These are phyloP conservation scores for Grus americana DNA, from an alignment of 2,113 vertebrate genomes.

Conservation along the genomic window DNA sequence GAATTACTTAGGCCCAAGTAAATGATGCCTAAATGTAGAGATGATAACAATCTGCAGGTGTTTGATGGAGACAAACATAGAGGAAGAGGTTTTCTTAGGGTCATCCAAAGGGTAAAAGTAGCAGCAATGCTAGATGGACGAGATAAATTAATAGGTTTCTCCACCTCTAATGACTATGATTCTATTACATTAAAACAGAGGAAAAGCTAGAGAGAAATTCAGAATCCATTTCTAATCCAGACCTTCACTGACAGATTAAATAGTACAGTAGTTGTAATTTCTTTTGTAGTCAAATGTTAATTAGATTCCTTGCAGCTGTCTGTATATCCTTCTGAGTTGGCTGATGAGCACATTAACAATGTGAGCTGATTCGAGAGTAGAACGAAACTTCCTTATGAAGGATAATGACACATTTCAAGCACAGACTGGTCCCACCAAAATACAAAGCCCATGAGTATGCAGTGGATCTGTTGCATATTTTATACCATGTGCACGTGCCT, in stretches of 20 bases:
- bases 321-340: slow-evolving; percentile 23
- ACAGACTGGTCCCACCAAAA: not conserved
- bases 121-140: not conserved
- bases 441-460: not conserved
- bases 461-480: not conserved
- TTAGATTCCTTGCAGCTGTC: slow-evolving; percentile 48
- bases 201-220: slow-evolving; percentile 9
- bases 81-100: not conserved
- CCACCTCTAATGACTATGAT: not conserved
- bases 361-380: slow-evolving; percentile 33
- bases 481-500: not conserved
- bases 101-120: slow-evolving; percentile 23
- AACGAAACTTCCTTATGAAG: not conserved
- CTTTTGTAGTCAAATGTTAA: slow-evolving; percentile 58
- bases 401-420: slow-evolving; percentile 14
- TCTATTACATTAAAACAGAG: slow-evolving; percentile 2
- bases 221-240: slow-evolving; percentile 33
- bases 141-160: slow-evolving; percentile 4
- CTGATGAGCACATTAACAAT: slow-evolving; percentile 40
- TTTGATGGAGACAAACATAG: not conserved
- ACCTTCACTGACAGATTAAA: not conserved
- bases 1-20: not conserved
- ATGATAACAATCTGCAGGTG: slow-evolving; percentile 1
- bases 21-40: not conserved
- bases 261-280: slow-evolving; percentile 18